Percentiles rank a stretch among this genome's conserved stretches.
Conservation (phyloP, 2,888 invertebrate species). For the Harmothoe impar region DNA sequence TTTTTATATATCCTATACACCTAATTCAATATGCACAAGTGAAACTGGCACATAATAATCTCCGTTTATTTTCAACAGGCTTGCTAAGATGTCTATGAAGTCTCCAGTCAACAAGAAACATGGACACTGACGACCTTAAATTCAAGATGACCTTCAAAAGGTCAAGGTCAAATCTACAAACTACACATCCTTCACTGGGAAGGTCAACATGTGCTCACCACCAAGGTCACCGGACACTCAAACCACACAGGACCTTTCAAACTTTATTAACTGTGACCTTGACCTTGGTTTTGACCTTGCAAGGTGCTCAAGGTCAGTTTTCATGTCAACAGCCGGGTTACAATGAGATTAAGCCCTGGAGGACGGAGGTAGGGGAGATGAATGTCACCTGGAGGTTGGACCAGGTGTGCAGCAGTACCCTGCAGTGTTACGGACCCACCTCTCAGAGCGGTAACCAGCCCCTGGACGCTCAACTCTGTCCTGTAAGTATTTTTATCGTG, state of each 20-base stretch:
- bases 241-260: too few relatives aligned
- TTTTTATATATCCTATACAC: too few relatives aligned
- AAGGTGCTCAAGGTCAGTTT: background rate
- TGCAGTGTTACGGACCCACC: conserved; percentile 41
- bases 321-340: conserved; percentile 38
- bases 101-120: background rate
- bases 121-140: background rate
- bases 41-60: too few relatives aligned
- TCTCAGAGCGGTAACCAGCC: background rate
- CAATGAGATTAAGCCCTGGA: conserved; percentile 36
- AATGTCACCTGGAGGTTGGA: conserved; percentile 50
- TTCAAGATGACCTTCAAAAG: background rate
- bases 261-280: background rate
- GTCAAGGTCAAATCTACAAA: background rate
- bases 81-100: background rate
- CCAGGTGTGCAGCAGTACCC: conserved; percentile 32
- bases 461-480: conserved; percentile 24
- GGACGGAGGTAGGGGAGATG: background rate
- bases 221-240: too few relatives aligned
- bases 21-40: too few relatives aligned
- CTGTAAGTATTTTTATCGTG: background rate
- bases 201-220: too few relatives aligned
- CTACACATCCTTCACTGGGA: background rate
- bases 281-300: background rate
- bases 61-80: background rate